phyloP scores from a whole-genome alignment of 2,797 vertebrate genomes.

The Gallinago nigripennis region DNA sequence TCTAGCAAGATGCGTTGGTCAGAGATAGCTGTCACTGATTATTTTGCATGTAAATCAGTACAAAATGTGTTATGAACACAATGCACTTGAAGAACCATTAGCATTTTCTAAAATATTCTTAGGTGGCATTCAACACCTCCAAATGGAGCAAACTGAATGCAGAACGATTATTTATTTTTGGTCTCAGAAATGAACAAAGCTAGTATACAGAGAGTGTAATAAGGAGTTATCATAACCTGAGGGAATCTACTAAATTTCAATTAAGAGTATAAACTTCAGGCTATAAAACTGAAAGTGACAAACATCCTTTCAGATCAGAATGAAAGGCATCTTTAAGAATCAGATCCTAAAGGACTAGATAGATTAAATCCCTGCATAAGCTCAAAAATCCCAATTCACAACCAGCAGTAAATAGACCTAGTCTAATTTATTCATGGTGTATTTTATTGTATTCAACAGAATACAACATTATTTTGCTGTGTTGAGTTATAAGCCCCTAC shows the following conservation, averaged over 20 bases:
- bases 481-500: slow-evolving; percentile 64
- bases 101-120: not conserved
- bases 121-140: not conserved
- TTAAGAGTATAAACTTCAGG: slow-evolving; percentile 71
- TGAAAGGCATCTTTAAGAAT: slow-evolving; percentile 54
- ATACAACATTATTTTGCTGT: slow-evolving; percentile 50
- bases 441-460: slow-evolving; percentile 42
- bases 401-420: slow-evolving; percentile 49
- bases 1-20: not conserved
- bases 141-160: not conserved
- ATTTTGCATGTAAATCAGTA: not conserved
- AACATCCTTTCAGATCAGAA: slow-evolving; percentile 36
- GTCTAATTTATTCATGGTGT: slow-evolving; percentile 57
- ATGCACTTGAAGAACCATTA: not conserved
- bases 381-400: slow-evolving; percentile 62
- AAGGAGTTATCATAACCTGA: slow-evolving; percentile 55
- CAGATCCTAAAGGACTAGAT: slow-evolving; percentile 58
- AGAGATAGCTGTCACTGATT: not conserved
- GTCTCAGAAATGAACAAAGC: slow-evolving; percentile 25
- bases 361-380: slow-evolving; percentile 65
- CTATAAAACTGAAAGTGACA: slow-evolving; percentile 65
- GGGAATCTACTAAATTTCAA: slow-evolving; percentile 63
- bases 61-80: not conserved
- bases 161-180: not conserved
- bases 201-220: not conserved